Evolutionary conservation across 2,113 vertebrate genomes (phyloP).

Genomic region (Ptilorrhoa leucosticta): DNA sequence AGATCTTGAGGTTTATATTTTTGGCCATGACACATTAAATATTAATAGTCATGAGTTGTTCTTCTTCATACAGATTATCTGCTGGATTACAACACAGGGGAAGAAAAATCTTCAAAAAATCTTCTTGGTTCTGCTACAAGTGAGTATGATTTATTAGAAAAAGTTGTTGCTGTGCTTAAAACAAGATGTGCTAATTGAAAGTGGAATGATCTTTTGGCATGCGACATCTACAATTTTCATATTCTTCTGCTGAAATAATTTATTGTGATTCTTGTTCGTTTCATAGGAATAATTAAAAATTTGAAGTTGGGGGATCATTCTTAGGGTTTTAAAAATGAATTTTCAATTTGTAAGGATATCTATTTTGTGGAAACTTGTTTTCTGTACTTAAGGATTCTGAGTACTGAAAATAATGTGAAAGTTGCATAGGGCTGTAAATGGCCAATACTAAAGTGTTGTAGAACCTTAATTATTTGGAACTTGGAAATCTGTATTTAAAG

Average conservation of each 20-base stretch:
- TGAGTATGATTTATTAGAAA: constrained; percentile 68
- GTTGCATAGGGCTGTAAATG: neutral
- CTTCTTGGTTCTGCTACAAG: constrained; percentile 95
- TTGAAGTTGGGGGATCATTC: neutral
- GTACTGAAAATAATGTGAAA: neutral
- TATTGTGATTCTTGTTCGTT: neutral
- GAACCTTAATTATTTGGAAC: neutral
- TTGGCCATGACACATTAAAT: neutral
- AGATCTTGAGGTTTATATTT: neutral
- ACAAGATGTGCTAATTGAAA: neutral
- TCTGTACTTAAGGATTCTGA: neutral
- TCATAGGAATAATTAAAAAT: neutral
- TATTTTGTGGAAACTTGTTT: neutral
- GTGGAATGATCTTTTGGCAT: neutral
- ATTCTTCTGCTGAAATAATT: neutral
- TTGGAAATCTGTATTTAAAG: neutral
- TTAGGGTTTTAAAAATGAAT: neutral
- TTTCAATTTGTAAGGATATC: neutral
- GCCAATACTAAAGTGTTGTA: neutral
- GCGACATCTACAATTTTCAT: fast-evolving
- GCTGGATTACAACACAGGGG: constrained; percentile 85
- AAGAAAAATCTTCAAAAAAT: constrained; percentile 94
- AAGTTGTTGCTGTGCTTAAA: neutral
- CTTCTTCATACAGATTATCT: constrained; percentile 84
- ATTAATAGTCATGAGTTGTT: neutral